Evolutionary conservation across 2,888 invertebrate species (phyloP), one percentile per base, ranked within the genome.

Genomic region (Escarpia spicata): DNA sequence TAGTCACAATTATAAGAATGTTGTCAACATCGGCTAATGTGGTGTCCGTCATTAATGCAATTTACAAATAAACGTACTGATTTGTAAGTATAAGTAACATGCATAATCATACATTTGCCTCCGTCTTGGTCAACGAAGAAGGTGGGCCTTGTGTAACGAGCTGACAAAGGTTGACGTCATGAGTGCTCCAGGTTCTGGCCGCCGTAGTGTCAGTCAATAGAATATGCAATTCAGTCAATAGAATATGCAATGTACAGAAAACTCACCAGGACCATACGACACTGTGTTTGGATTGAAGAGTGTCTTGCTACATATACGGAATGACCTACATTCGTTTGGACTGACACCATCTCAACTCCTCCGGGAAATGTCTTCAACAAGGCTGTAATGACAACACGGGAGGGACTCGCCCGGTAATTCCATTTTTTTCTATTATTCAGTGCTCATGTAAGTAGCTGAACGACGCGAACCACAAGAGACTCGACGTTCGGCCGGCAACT

Each of bases 21-120:
- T 75, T 75, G 75, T 75, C 75, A 75, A 75, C n/a, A n/a, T 75
- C 75, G 75, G 15, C 75, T 75, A 75, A 75, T 75, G 75, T 75
- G 19, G 75, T 26, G 26, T 75, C 75, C 75, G 75, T 75, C 75
- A 75, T 75, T 6, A 26, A 75, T 75, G 75, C 52, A 26, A 75
- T 75, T 75, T 26, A 75, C 26, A 3, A 26, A 75, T 75, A 75
- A 75, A 26, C 26, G 26, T 52, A 52, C 3, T 52, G 9, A 52
- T 75, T 75, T 75, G n/a, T n/a, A 75, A 75, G 6, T 75, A 75
- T 26, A 75, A 75, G 26, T 75, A n/a, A 3, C 75, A 75, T 75
- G n/a, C 75, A 75, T 26, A 26, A 75, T 75, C 75, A 26, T 75
- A n/a, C 6, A 75, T 75, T 75, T 19, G 19, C 75, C 75, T 26